Evolutionary conservation across 2,797 vertebrate genomes (phyloP), one percentile per base, ranked within the genome.

Genomic region (Cirrhinus mrigala): DNA sequence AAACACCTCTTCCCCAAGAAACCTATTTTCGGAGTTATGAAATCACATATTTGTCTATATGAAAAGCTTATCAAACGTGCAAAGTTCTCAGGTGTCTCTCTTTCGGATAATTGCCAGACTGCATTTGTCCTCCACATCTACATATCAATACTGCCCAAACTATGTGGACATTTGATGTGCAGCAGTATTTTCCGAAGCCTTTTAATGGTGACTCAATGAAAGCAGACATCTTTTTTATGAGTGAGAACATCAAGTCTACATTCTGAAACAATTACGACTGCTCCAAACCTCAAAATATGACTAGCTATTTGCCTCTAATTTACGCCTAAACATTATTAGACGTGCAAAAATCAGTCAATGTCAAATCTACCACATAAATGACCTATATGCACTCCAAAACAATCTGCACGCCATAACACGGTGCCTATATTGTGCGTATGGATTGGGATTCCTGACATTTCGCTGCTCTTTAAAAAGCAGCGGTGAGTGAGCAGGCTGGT

Each of bases 361-460:
- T 69, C 81, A 14, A 29, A 70, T 8, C 60, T 15, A 56, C 54
- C 75, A 80, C 5, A 9, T 20, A 62, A 83, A 74, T 68, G 29
- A 58, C 3, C 8, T 46, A 54, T 14, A 44, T 24, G 56, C 58
- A 24, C 29, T 64, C 46, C 54, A 70, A 73, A 74, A 79, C 44
- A 33, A 37, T 79, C 52, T 68, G 16, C 8, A 76, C 4, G 54
- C 7, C 33, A 22, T 54, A 33, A 81, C 24, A 64, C 60, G 37
- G 16, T 16, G 10, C 24, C 81, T 62, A 79, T 64, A 90, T 85
- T 83, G 48, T 70, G 84, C 86, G 87, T 91, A 88, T 90, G 87
- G 87, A 71, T 90, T 82, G 89, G 81, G 84, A 90, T 87, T 60
- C 88, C 69, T 92, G 91, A 94, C 90, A 93, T 94, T 92, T 93